These are phyloP conservation scores for Aspiorhynchus laticeps DNA, from an alignment of 2,113 vertebrate genomes.

Conservation along the genomic window DNA sequence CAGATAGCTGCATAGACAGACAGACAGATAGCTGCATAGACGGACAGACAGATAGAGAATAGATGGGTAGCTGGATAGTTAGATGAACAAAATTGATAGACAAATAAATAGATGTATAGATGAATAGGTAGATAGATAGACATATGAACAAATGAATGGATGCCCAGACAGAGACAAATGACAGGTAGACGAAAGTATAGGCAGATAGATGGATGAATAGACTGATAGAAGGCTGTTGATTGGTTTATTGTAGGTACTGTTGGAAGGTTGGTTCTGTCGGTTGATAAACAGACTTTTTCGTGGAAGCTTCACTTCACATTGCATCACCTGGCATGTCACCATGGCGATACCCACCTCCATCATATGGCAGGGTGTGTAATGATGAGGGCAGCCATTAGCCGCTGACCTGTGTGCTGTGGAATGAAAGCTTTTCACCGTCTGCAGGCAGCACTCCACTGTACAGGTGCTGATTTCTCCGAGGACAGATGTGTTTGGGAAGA, in stretches of 20 bases:
- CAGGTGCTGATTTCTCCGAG: neutral
- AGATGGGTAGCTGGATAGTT: neutral
- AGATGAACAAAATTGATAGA: neutral
- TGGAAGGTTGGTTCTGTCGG: neutral
- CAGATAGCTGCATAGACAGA: neutral
- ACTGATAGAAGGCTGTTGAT: neutral
- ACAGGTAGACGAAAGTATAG: neutral
- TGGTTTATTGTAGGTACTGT: neutral
- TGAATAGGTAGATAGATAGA: neutral
- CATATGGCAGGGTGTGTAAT: neutral
- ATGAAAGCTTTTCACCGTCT: neutral
- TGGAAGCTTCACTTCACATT: slow-evolving; percentile 12
- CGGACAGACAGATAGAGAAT: neutral
- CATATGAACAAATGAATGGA: neutral
- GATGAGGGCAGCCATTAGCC: slow-evolving; percentile 18
- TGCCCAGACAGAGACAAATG: neutral
- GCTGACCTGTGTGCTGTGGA: neutral
- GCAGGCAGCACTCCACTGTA: neutral
- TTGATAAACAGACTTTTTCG: slow-evolving; percentile 14
- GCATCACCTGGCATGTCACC: slow-evolving; percentile 24
- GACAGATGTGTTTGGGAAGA: slow-evolving; percentile 20
- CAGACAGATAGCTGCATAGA: neutral
- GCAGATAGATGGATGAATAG: neutral
- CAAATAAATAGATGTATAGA: neutral
- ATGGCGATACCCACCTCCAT: neutral